These are phyloP conservation scores for Takifugu rubripes DNA, from an alignment of 2,797 vertebrate species.

Conservation along the genomic window DNA sequence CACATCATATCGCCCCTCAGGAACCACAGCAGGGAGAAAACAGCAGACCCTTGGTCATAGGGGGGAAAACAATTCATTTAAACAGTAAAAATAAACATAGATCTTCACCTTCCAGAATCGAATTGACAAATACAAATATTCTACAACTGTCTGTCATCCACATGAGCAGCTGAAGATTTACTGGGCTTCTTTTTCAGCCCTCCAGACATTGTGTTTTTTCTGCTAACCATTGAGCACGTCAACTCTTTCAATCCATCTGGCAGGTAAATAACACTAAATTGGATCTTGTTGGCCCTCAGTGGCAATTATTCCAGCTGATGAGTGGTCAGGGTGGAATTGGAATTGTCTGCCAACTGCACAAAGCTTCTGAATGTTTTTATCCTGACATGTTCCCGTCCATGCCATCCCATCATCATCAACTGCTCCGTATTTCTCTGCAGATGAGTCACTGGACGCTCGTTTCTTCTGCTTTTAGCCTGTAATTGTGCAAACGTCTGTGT, in stretches of 20 bases:
- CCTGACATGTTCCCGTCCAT: not conserved
- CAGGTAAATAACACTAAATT: conserved; percentile 29
- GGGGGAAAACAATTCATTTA: no score
- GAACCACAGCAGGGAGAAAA: no score
- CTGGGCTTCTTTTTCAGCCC: conserved; percentile 12
- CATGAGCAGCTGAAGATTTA: conserved; percentile 2
- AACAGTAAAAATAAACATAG: not conserved
- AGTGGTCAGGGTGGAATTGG: conserved; percentile 22
- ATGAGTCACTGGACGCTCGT: conserved; percentile 21
- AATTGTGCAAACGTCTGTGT: conserved; percentile 9
- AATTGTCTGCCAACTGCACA: not conserved
- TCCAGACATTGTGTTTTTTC: not conserved
- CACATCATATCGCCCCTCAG: no score
- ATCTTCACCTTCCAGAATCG: not conserved
- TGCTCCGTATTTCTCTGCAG: not conserved
- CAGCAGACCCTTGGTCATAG: no score
- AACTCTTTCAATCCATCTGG: not conserved
- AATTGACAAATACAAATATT: not conserved
- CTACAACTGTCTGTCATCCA: not conserved
- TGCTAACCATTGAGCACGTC: conserved; percentile 12
- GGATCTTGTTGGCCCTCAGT: conserved; percentile 11
- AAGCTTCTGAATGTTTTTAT: conserved; percentile 15
- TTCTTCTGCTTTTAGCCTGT: not conserved
- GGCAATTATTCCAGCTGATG: conserved; percentile 13
- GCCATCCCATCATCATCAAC: conserved; percentile 13